Evolutionary conservation across 2,113 vertebrate genomes (phyloP).

Genomic region (Dromaius novaehollandiae): DNA sequence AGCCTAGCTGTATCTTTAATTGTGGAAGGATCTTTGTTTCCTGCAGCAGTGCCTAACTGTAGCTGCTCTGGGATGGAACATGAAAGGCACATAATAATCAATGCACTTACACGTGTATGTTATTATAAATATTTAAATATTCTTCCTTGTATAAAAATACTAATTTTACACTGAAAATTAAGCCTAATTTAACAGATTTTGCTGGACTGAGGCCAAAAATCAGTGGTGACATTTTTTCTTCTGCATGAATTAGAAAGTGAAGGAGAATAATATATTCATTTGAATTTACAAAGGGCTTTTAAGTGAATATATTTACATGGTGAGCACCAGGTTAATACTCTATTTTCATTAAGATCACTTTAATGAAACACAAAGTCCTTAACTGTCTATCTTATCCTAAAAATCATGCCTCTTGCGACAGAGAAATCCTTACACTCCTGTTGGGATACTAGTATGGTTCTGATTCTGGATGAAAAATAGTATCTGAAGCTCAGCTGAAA

Average conservation of each 20-base stretch:
- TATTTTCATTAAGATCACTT: neutral
- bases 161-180: neutral
- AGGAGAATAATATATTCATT: neutral
- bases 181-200: neutral
- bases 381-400: neutral
- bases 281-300: neutral
- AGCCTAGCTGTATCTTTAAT: neutral
- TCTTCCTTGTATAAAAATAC: neutral
- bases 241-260: neutral
- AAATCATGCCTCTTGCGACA: neutral
- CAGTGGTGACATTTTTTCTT: neutral
- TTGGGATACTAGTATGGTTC: neutral
- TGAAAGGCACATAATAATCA: neutral
- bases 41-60: neutral
- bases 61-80: neutral
- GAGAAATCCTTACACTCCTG: neutral
- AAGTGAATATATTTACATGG: neutral
- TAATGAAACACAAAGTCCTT: neutral
- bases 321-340: neutral
- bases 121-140: neutral
- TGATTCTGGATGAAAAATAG: constrained; percentile 7
- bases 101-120: neutral
- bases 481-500: constrained; percentile 13
- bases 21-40: neutral
- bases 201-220: neutral